A percentile compares a stretch with the other conserved stretches of the same genome.
Conservation (phyloP, 2,888 invertebrate species). For the Ischnus inquisitorius region DNA sequence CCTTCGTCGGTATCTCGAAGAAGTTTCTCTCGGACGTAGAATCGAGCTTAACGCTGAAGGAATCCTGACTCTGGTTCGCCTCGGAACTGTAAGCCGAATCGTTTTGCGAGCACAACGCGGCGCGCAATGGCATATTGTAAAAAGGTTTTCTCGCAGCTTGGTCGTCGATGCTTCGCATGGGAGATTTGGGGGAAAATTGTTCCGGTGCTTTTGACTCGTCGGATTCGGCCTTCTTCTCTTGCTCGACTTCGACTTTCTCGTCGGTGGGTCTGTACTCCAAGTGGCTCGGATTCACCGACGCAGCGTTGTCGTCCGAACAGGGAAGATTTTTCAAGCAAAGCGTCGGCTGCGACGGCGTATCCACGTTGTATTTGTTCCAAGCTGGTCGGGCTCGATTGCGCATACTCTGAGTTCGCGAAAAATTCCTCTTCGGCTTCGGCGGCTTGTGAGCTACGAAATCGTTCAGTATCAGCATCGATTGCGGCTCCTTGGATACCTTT, state of each 20-base stretch:
- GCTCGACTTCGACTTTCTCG: constrained; percentile 27
- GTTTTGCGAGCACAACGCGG: constrained; percentile 16
- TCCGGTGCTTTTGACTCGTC: constrained; percentile 9
- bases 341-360: constrained; percentile 66
- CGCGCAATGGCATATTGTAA: constrained; percentile 49
- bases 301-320: constrained; percentile 58
- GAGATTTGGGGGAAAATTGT: constrained; percentile 6
- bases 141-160: constrained; percentile 44
- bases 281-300: constrained; percentile 15
- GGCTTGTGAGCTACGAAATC: constrained; percentile 90
- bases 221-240: constrained; percentile 21
- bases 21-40: constrained; percentile 38
- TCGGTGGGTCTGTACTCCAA: constrained; percentile 35
- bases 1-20: constrained; percentile 79
- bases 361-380: constrained; percentile 80
- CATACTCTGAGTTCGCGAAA: constrained; percentile 82
- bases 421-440: constrained; percentile 88
- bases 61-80: constrained; percentile 32
- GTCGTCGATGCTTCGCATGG: constrained; percentile 12
- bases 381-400: constrained; percentile 80
- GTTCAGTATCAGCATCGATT: constrained; percentile 82
- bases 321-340: constrained; percentile 65
- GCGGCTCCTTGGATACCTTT: constrained; percentile 77
- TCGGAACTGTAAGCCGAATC: constrained; percentile 55
- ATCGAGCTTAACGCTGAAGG: constrained; percentile 44